Evolutionary conservation across 2,888 invertebrate species (phyloP).

Genomic region (Acrocera orbiculus): DNA sequence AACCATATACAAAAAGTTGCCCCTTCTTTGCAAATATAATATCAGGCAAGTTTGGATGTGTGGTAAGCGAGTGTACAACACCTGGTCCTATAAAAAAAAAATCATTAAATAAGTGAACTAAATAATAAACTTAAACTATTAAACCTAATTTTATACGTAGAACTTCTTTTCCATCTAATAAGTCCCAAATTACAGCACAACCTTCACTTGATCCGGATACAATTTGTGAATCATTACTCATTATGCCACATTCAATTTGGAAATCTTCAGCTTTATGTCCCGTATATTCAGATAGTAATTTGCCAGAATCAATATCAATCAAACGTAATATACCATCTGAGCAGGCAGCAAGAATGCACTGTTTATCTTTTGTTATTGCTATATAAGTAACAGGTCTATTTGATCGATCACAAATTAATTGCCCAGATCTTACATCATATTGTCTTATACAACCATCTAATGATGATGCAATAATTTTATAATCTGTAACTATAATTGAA

Average conservation of each 20-base stretch:
- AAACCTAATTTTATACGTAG: constrained; percentile 25
- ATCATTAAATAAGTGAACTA: constrained; percentile 21
- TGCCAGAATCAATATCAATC: constrained; percentile 75
- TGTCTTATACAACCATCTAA: constrained; percentile 72
- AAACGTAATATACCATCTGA: constrained; percentile 67
- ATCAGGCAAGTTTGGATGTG: constrained; percentile 48
- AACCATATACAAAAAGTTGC: too few species aligned
- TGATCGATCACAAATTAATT: constrained; percentile 64
- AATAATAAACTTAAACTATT: constrained; percentile 14
- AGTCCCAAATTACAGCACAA: constrained; percentile 49
- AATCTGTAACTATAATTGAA: constrained; percentile 60
- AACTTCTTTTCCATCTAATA: constrained; percentile 52
- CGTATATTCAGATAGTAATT: constrained; percentile 55
- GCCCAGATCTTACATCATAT: constrained; percentile 83
- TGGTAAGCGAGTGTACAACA: constrained; percentile 59
- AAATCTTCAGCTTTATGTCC: constrained; percentile 73
- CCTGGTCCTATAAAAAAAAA: too few species aligned
- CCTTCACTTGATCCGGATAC: constrained; percentile 84
- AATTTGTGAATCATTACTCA: constrained; percentile 67
- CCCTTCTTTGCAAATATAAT: constrained; percentile 25
- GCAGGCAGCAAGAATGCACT: constrained; percentile 74
- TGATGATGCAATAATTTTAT: constrained; percentile 79
- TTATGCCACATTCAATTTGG: constrained; percentile 72
- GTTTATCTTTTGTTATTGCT: constrained; percentile 77
- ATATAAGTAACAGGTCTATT: constrained; percentile 72